A percentile compares a stretch with the other conserved stretches of the same genome.
phyloP scores from a whole-genome alignment of 2,113 vertebrate species.

The Equus przewalskii region DNA sequence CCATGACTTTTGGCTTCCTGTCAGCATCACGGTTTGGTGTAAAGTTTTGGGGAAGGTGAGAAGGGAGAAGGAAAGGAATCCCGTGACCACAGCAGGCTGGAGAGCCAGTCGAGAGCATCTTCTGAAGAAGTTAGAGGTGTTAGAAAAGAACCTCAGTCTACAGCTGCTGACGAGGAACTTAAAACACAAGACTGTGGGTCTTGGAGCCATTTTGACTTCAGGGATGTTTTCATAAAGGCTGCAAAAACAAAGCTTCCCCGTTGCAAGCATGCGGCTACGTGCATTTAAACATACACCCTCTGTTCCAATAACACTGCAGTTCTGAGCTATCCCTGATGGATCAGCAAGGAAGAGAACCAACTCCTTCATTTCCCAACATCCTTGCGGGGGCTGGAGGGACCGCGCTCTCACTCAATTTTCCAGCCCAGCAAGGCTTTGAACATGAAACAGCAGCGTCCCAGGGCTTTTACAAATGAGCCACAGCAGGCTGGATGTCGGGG shows the following conservation, averaged over 20 bases:
- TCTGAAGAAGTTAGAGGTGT: not conserved
- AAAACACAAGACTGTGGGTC: not conserved
- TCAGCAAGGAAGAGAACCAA: slow-evolving; percentile 31
- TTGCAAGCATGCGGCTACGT: slow-evolving; percentile 48
- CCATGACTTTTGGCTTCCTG: not conserved
- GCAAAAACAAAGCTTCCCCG: slow-evolving; percentile 57
- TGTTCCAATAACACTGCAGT: slow-evolving; percentile 10
- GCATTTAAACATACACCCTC: slow-evolving; percentile 54
- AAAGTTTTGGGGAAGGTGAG: not conserved
- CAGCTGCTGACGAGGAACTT: not conserved
- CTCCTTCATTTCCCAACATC: not conserved
- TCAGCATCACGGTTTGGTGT: not conserved
- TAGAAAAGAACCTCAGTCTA: not conserved
- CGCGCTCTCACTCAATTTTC: slow-evolving; percentile 44
- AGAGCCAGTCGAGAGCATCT: not conserved
- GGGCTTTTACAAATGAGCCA: slow-evolving; percentile 75
- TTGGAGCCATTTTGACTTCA: slow-evolving; percentile 51
- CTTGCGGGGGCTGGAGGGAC: slow-evolving; percentile 39
- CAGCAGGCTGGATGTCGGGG: slow-evolving; percentile 65
- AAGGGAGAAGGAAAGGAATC: not conserved
- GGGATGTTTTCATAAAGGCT: slow-evolving; percentile 70
- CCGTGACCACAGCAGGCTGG: not conserved
- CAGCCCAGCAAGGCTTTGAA: slow-evolving; percentile 65
- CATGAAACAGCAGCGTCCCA: slow-evolving; percentile 68
- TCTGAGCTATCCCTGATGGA: not conserved